Base-by-base conservation (phyloP, 1,140 invertebrate genomes). In the Anastrepha ludens region DNA sequence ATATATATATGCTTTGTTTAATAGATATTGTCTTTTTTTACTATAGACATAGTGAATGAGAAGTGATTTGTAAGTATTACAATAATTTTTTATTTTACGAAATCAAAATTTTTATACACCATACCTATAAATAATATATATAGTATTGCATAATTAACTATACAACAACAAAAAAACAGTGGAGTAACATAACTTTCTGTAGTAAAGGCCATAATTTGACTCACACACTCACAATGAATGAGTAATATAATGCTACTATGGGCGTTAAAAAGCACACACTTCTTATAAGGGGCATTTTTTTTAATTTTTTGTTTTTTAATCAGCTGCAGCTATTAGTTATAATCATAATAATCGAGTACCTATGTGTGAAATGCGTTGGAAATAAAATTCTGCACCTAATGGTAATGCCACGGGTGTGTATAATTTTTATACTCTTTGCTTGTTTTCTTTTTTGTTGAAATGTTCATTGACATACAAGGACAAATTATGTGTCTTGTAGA, bases 21-120 rank as follows among this genome's bases (percentile, higher is more conserved):
- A 15, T 47, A 81, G 9, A 29, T 81, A 29, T 81, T 8, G 29
- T 15, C n/a, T 50, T 81, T 47, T 81, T 81, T 81, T 7, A 29
- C 20, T 20, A 6, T 81, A 81, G 74, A 29, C 9, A 20, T 50
- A 81, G 47, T 81, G 47, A n/a, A 81, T 81, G 74, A 47, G 7
- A 81, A 81, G 74, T 47, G 55, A 81, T 81, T 81, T 81, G 11
- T 81, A 81, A 58, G 47, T 81, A 81, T 81, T 81, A 81, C 47
- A 81, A 81, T 81, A 81, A 74, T 74, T 74, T 81, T 55, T 29
- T 20, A 81, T 81, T 55, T 81, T 81, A 55, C n/a, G 7, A 55
- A 81, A 81, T 81, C 47, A 81, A 81, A 81, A 81, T 4, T 81
- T 81, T 81, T 81, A 55, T 81, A 81, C 47, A 81, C 50, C 17